Evolutionary conservation across 2,888 invertebrate genomes (phyloP).

Genomic region (Hylaea fasciaria): DNA sequence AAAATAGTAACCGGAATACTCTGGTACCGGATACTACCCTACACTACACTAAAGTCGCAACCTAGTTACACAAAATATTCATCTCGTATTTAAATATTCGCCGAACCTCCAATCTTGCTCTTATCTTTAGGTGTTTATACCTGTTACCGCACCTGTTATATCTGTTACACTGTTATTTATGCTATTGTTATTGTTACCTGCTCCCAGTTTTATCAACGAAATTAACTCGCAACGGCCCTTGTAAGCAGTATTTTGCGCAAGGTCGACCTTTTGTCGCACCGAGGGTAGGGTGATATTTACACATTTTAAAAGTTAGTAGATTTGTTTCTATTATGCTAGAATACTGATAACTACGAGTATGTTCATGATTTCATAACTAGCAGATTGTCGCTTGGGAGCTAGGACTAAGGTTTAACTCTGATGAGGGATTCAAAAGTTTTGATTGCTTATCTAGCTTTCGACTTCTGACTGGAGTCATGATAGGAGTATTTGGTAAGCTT

Average conservation of each 20-base stretch:
- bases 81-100: constrained; percentile 63
- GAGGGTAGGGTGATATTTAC: constrained; percentile 25
- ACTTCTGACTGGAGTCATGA: too few species aligned
- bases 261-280: constrained; percentile 35
- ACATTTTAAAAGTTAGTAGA: constrained; percentile 25
- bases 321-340: background rate
- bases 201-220: constrained; percentile 41
- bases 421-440: too few species aligned
- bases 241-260: constrained; percentile 30
- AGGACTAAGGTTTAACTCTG: too few species aligned
- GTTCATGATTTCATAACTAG: too few species aligned
- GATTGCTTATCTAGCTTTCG: too few species aligned
- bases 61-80: constrained; percentile 63
- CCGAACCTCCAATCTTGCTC: constrained; percentile 35
- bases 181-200: constrained; percentile 44
- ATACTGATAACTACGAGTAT: too few species aligned
- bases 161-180: constrained; percentile 36
- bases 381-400: too few species aligned
- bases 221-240: constrained; percentile 38
- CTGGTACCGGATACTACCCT: constrained; percentile 4
- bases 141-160: constrained; percentile 37
- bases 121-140: constrained; percentile 40
- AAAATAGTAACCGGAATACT: background rate
- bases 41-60: too few species aligned
- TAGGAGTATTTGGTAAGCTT: too few species aligned